Evolutionary conservation across 2,797 vertebrate species (phyloP).

Genomic region (Macrochelys suwanniensis): DNA sequence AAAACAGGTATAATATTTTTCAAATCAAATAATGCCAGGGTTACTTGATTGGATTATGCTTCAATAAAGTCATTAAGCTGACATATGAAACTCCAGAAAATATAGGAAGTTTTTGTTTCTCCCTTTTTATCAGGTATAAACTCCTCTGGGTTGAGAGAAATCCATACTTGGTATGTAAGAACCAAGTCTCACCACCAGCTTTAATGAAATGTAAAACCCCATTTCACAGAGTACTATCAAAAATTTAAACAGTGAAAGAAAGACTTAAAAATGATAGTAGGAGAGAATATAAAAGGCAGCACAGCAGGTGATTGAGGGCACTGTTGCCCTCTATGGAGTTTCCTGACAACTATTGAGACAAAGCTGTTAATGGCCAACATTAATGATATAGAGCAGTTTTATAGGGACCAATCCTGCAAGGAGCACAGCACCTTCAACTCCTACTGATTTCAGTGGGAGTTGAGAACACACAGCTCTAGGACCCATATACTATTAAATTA

Average conservation of each 20-base stretch:
- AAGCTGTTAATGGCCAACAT: not conserved
- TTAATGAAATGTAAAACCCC: not conserved
- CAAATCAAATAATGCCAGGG: not conserved
- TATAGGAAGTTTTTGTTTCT: not conserved
- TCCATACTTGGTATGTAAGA: not conserved
- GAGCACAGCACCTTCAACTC: not conserved
- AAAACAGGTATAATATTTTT: not conserved
- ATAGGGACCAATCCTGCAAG: not conserved
- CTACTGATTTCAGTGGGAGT: not conserved
- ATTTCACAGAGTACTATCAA: not conserved
- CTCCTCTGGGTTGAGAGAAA: fast-evolving
- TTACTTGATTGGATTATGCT: not conserved
- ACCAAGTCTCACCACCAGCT: not conserved
- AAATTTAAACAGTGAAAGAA: not conserved
- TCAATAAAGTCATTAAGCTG: not conserved
- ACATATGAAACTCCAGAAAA: not conserved
- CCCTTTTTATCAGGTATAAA: not conserved
- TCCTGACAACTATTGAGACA: not conserved
- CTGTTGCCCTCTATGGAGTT: not conserved
- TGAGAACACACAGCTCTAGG: not conserved
- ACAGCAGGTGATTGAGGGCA: not conserved
- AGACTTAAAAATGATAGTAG: not conserved
- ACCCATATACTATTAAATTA: not conserved
- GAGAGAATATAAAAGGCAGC: not conserved
- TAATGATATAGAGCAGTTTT: not conserved